phyloP scores from a whole-genome alignment of 2,888 invertebrate species.

The Leptinotarsa rubiginosa region DNA sequence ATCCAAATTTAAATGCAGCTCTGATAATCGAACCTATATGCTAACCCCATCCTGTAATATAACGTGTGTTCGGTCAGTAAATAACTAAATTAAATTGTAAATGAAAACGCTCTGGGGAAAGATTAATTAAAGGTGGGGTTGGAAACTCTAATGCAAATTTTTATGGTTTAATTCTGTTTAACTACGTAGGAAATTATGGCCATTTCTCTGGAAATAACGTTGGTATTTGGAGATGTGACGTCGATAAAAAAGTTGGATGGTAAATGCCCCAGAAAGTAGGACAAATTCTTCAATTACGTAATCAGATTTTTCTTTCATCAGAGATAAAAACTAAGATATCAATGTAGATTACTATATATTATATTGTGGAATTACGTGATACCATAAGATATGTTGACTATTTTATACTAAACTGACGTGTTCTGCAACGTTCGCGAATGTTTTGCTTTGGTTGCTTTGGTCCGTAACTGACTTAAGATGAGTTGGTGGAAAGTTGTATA shows the following conservation, averaged over 20 bases:
- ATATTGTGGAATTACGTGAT: background rate
- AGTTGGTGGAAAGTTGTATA: too few relatives aligned
- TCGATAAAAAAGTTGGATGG: slow-evolving; percentile 35
- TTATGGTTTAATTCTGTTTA: slow-evolving; percentile 51
- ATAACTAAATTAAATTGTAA: slow-evolving; percentile 61
- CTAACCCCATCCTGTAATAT: slow-evolving; percentile 23
- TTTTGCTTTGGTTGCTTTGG: too few relatives aligned
- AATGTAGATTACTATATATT: background rate
- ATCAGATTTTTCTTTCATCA: slow-evolving; percentile 1
- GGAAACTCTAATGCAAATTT: slow-evolving; percentile 53
- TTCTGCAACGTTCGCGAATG: too few relatives aligned
- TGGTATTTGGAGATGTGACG: slow-evolving; percentile 23
- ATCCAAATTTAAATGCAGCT: background rate
- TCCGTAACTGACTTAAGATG: too few relatives aligned
- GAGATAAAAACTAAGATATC: background rate
- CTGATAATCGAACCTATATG: background rate
- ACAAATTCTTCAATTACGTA: background rate
- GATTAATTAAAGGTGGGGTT: slow-evolving; percentile 56
- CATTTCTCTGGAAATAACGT: slow-evolving; percentile 38
- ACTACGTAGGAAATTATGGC: slow-evolving; percentile 48
- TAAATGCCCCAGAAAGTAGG: slow-evolving; percentile 21
- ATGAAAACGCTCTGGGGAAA: slow-evolving; percentile 54
- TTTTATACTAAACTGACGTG: background rate
- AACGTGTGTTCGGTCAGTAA: slow-evolving; percentile 54
- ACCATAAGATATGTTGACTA: background rate